A percentile compares a stretch with the other conserved stretches of the same genome.
phyloP scores from a whole-genome alignment of 2,797 vertebrate species.

The Ceryle rudis region DNA sequence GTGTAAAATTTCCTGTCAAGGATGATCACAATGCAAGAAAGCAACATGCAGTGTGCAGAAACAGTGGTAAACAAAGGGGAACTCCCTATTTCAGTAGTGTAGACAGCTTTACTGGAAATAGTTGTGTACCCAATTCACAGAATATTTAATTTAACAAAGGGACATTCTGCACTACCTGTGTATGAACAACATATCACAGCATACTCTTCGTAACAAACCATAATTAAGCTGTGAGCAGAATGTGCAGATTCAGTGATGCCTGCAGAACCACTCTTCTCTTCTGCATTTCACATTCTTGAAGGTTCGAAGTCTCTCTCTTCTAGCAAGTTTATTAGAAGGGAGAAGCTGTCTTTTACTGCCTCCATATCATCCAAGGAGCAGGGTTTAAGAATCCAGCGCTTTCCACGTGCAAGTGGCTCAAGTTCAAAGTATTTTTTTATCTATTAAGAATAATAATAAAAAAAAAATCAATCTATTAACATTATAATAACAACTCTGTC shows the following conservation, averaged over 20 bases:
- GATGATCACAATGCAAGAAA: slow-evolving; percentile 40
- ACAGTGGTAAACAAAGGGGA: slow-evolving; percentile 76
- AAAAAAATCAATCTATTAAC: slow-evolving; percentile 19
- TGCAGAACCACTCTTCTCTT: slow-evolving; percentile 10
- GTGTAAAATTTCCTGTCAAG: not conserved
- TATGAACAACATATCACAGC: slow-evolving; percentile 33
- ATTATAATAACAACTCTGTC: not conserved
- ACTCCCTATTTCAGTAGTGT: slow-evolving; percentile 79
- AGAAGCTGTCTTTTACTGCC: slow-evolving; percentile 92
- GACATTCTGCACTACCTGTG: slow-evolving; percentile 50
- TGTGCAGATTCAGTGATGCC: slow-evolving; percentile 56
- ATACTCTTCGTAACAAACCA: slow-evolving; percentile 51
- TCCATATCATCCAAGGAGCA: slow-evolving; percentile 90
- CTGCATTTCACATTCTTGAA: slow-evolving; percentile 87
- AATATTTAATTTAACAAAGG: slow-evolving; percentile 54
- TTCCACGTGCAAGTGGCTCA: slow-evolving; percentile 93
- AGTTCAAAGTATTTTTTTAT: slow-evolving; percentile 98
- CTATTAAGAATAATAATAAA: slow-evolving; percentile 66
- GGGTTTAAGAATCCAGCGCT: slow-evolving; percentile 95
- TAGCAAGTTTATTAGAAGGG: slow-evolving; percentile 91
- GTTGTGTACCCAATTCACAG: slow-evolving; percentile 62
- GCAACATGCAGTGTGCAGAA: slow-evolving; percentile 52
- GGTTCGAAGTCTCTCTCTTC: slow-evolving; percentile 93
- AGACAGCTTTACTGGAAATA: slow-evolving; percentile 62
- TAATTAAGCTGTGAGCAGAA: slow-evolving; percentile 62